phyloP scores from a whole-genome alignment of 2,797 vertebrate genomes.

The Sebastes diaconus region DNA sequence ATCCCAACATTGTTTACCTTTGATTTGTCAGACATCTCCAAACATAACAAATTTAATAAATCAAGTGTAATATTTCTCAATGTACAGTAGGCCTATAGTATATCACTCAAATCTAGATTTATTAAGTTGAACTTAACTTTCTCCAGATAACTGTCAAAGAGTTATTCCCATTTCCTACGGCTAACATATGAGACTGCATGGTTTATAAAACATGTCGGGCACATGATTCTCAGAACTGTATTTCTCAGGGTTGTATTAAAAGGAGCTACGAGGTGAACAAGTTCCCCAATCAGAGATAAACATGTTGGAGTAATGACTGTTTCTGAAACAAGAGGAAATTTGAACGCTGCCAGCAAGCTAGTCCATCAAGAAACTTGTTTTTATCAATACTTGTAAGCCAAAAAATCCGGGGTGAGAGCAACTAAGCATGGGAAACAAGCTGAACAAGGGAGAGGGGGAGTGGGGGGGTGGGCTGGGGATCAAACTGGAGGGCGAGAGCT shows the following conservation, averaged over 20 bases:
- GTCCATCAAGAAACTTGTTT: constrained; percentile 50
- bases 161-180: not conserved
- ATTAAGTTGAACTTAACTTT: not conserved
- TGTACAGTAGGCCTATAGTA: not conserved
- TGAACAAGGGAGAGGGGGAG: not conserved
- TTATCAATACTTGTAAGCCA: constrained; percentile 48
- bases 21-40: not conserved
- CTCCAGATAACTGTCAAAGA: constrained; percentile 9
- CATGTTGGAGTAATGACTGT: constrained; percentile 42
- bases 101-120: constrained; percentile 4
- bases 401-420: constrained; percentile 38
- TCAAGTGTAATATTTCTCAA: not conserved
- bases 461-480: not conserved
- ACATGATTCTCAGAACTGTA: constrained; percentile 8
- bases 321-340: constrained; percentile 37
- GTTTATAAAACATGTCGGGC: constrained; percentile 5
- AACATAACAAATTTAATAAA: not conserved
- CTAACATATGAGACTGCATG: not conserved
- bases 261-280: constrained; percentile 32
- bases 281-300: constrained; percentile 41
- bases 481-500: constrained; percentile 13
- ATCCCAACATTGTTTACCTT: not conserved
- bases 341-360: constrained; percentile 35
- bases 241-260: constrained; percentile 22
- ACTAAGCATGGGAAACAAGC: constrained; percentile 51